Evolutionary conservation across 2,113 vertebrate genomes (phyloP).

Genomic region (Colistium nudipinnis): DNA sequence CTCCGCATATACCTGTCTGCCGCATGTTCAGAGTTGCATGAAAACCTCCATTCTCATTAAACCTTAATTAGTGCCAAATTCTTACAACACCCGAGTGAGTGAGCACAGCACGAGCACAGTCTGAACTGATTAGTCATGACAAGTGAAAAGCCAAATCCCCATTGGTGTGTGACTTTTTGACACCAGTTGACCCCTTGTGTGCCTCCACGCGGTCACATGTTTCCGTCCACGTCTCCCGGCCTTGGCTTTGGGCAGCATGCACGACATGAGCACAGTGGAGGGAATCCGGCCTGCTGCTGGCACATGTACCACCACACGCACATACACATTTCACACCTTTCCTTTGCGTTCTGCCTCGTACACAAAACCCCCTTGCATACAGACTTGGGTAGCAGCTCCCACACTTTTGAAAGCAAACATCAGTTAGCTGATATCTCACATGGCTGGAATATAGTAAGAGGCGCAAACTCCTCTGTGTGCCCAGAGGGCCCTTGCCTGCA

Average conservation of each 20-base stretch:
- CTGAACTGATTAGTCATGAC: conserved; percentile 48
- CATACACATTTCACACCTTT: background rate
- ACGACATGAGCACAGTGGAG: conserved; percentile 25
- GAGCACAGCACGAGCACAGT: conserved; percentile 54
- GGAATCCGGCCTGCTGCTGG: conserved; percentile 28
- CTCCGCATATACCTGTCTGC: background rate
- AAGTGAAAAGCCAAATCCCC: conserved; percentile 43
- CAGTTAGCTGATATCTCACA: conserved; percentile 31
- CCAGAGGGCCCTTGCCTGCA: conserved; percentile 25
- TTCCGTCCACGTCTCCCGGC: conserved; percentile 12
- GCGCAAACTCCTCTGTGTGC: conserved; percentile 40
- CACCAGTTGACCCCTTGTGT: conserved; percentile 36
- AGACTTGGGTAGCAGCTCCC: background rate
- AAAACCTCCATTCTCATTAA: conserved; percentile 44
- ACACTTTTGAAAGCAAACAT: conserved; percentile 22
- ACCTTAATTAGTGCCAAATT: conserved; percentile 67
- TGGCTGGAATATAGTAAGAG: conserved; percentile 42
- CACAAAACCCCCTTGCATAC: background rate
- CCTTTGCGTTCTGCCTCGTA: background rate
- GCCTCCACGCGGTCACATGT: conserved; percentile 38
- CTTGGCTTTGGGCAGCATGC: conserved; percentile 3
- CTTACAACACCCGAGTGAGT: conserved; percentile 51
- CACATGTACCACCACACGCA: conserved; percentile 21
- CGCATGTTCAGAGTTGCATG: conserved; percentile 1
- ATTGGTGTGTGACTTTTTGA: conserved; percentile 54